Base-by-base conservation (phyloP, 2,888 invertebrate species). In the Drosophila anceps region DNA sequence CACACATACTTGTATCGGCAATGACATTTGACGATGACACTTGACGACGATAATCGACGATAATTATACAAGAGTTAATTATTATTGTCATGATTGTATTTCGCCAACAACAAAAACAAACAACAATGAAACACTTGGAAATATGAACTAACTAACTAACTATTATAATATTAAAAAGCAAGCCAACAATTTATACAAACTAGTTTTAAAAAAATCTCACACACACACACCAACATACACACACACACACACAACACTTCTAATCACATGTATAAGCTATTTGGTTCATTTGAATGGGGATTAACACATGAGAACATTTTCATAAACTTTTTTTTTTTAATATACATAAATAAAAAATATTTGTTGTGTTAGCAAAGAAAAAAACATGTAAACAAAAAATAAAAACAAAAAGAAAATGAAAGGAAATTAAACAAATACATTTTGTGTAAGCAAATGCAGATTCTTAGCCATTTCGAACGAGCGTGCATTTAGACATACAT, bases 111-210 rank as follows among this genome's bases (percentile, higher is more conserved):
- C 12, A 31, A 33, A 20, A 13, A 18, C 4, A 13, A 50, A 33
- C 54, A 51, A 66, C 29, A 50, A 50, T 35, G 20, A 53, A 6
- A 62, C 46, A 62, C 43, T 59, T 50, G 24, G 55, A 63, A 63
- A 60, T 51, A 33, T 55, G 39, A 71, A 64, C 46, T 43, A 48
- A 74, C 51, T 43, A 48, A 74, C 51, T 55, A 61, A 68, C 63
- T 41, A 76, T 57, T 31, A 69, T 62, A 43, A 55, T 51, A 53
- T 68, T 69, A 48, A 74, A 88, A 86, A 88, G 84, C 89, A 89
- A 87, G 89, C 89, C 89, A 89, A 86, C 84, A 84, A 88, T 84
- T 84, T 86, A 89, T 86, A 84, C 84, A 88, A 88, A 72, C 89
- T 84, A 88, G 84, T 84, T 84, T 79, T 66, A 63, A 73, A 82